Evolutionary conservation across 2,888 invertebrate genomes (phyloP), one percentile per base, ranked within the genome.

Genomic region (Netelia virgata): DNA sequence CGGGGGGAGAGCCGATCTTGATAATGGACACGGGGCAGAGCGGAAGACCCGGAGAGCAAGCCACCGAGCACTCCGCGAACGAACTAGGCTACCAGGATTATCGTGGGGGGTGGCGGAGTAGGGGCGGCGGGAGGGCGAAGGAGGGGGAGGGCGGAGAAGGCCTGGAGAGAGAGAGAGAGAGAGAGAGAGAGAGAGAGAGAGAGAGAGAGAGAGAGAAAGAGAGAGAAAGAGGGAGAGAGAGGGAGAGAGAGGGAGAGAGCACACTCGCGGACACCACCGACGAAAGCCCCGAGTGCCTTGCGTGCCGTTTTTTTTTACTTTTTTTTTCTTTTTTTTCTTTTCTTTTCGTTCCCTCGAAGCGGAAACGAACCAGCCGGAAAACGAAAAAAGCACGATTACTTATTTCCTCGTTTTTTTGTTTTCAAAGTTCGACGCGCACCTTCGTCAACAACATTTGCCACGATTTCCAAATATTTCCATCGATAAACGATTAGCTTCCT

Each of bases 61-160:
- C 74, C 70, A 75, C 74, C 75, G 36, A 55, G 43, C 73, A 82
- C 79, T 79, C 72, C 69, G 61, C 75, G 55, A 63, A 50, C 78
- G 43, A 84, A 82, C 78, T 81, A 74, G 81, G 81, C 81, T 84
- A 84, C 78, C 82, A 74, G 82, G 78, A 74, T 77, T 82, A 82
- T 79, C 66, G 79, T 61, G 75, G 63, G 10, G 28, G 28, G 36
- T 36, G 36, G 36, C 36, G 6, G 36, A 36, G 36, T 36, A 36
- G 36, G 36, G 36, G 36, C 1, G 8, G 36, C 5, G 36, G 36
- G 36, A 6, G 8, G 36, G 36, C 6, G 6, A 6, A 36, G 36
- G 36, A 36, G 36, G 36, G 36, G 36, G 36, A 6, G 36, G 36
- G 6, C 3, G 36, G 36, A 36, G 36, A 6, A 36, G 36, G 36